Percentiles rank a stretch among this genome's conserved stretches.
Conservation (phyloP, 92 coral and sea anemone genomes). For the Siderastrea siderea region DNA sequence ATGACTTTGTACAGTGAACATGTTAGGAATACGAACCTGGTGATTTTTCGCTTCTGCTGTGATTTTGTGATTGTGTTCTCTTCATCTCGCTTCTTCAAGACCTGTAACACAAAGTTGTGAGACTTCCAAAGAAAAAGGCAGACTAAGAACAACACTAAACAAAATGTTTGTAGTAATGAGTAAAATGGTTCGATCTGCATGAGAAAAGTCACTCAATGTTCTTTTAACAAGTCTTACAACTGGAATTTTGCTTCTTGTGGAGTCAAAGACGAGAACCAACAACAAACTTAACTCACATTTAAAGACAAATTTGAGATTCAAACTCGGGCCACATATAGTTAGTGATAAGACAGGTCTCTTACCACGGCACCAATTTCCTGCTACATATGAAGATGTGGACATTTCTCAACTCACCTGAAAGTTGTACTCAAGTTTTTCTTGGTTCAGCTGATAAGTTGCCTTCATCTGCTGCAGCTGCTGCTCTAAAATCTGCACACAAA, state of each 20-base stretch:
- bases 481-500: slow-evolving; percentile 79
- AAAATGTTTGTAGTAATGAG: too few relatives aligned
- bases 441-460: slow-evolving; percentile 98
- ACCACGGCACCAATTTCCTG: too few relatives aligned
- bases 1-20: neutral
- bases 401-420: slow-evolving; percentile 74
- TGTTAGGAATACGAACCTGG: slow-evolving; percentile 68
- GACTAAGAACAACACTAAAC: too few relatives aligned
- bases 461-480: slow-evolving; percentile 99
- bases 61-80: slow-evolving; percentile 99
- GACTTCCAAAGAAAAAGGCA: neutral
- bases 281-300: too few relatives aligned
- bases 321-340: too few relatives aligned
- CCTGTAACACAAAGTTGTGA: slow-evolving; percentile 45
- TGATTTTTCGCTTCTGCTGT: slow-evolving; percentile 97
- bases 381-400: neutral
- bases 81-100: slow-evolving; percentile 95
- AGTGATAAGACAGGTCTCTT: too few relatives aligned
- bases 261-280: too few relatives aligned
- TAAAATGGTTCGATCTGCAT: too few relatives aligned
- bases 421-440: slow-evolving; percentile 97
- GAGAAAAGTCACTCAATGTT: too few relatives aligned
- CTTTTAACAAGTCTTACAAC: too few relatives aligned
- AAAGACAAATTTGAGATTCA: too few relatives aligned
- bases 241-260: too few relatives aligned